These are phyloP conservation scores for Arizona elegans DNA, from an alignment of 2,113 vertebrate species.

Conservation along the genomic window DNA sequence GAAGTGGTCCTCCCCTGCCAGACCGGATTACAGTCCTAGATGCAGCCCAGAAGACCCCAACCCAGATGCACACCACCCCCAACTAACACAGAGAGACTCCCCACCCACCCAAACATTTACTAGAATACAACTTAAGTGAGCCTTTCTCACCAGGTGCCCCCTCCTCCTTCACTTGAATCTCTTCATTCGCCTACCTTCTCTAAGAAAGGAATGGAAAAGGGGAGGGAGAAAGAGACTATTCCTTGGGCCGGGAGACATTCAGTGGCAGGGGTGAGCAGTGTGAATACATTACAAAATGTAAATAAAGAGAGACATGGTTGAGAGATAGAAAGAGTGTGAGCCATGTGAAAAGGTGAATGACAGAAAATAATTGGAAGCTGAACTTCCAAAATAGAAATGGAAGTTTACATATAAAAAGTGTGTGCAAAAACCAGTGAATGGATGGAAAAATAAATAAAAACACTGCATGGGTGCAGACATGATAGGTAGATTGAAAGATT, in stretches of 20 bases:
- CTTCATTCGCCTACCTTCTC: neutral
- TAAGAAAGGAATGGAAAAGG: neutral
- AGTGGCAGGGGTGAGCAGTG: neutral
- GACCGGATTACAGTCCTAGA: conserved; percentile 34
- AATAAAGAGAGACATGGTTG: neutral
- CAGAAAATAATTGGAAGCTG: neutral
- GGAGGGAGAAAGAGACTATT: neutral
- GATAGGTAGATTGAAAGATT: neutral
- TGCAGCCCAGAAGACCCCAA: conserved; percentile 15
- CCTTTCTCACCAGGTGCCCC: neutral
- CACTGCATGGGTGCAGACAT: neutral
- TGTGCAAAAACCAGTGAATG: neutral
- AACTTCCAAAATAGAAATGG: neutral
- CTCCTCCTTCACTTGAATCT: conserved; percentile 9
- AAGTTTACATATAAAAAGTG: neutral
- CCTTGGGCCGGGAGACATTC: neutral
- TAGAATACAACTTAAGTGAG: neutral
- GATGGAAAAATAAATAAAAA: neutral
- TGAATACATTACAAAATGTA: neutral
- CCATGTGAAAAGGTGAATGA: neutral
- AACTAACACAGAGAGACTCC: conserved; percentile 23
- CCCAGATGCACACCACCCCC: conserved; percentile 1
- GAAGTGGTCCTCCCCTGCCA: conserved; percentile 32
- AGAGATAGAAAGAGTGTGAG: neutral
- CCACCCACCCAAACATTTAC: neutral